Conservation (phyloP, 2,113 vertebrate species). For the Ifrita kowaldi region DNA sequence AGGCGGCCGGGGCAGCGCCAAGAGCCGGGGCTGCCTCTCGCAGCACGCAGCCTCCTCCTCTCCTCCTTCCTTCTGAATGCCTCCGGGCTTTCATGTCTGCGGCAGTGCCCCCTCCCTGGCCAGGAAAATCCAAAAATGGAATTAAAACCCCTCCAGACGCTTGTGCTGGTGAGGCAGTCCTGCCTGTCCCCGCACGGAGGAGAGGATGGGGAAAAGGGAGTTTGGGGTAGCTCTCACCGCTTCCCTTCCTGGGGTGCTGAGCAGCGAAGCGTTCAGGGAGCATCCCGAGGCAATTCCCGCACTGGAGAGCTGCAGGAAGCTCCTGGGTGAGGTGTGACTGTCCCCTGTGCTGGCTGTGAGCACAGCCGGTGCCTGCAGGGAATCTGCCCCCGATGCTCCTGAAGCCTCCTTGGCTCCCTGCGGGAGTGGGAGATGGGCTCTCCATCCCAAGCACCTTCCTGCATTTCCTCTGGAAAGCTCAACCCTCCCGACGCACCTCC, state of each 20-base stretch:
- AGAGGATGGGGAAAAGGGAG: background rate
- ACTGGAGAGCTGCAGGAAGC: accelerated
- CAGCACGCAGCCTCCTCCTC: background rate
- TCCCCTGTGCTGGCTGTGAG: background rate
- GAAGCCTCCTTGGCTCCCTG: background rate
- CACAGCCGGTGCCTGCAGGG: background rate
- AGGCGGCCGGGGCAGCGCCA: background rate
- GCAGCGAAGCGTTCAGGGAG: background rate
- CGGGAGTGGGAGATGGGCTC: accelerated
- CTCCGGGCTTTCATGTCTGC: background rate
- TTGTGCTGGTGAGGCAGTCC: background rate
- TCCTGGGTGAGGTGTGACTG: background rate
- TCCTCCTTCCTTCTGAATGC: background rate
- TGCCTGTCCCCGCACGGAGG: background rate
- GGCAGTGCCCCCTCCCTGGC: background rate
- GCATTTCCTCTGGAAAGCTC: background rate
- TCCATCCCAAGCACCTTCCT: background rate
- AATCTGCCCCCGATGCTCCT: background rate
- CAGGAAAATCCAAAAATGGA: background rate
- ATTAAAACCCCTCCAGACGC: background rate
- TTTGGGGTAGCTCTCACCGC: accelerated
- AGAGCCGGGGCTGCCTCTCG: slow-evolving; percentile 12
- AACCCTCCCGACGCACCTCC: accelerated
- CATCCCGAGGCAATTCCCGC: background rate
- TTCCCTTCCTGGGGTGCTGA: background rate